A percentile compares a stretch with the other conserved stretches of the same genome.
phyloP scores from a whole-genome alignment of 2,888 invertebrate species.

The Gymnosoma rotundatum region DNA sequence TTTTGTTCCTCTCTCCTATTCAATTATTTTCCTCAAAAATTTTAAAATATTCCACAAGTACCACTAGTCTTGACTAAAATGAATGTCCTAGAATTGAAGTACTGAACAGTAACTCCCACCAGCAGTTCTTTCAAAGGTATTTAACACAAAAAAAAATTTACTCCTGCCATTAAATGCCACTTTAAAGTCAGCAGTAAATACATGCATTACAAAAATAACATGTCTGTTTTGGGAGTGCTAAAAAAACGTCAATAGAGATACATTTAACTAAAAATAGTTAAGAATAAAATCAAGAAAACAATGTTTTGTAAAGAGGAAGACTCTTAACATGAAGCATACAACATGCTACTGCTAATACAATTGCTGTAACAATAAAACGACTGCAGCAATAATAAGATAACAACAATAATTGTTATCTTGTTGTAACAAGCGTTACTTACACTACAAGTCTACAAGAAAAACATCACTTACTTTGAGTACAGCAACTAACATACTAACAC shows the following conservation, averaged over 20 bases:
- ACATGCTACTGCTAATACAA: constrained; percentile 1
- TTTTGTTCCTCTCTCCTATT: too few species aligned
- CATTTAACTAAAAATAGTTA: neutral
- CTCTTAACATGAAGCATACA: constrained; percentile 47
- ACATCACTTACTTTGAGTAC: constrained; percentile 51
- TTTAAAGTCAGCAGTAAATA: neutral
- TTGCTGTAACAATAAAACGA: constrained; percentile 20
- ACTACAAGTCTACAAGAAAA: constrained; percentile 40
- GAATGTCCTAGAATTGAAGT: too few species aligned
- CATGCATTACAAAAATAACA: neutral
- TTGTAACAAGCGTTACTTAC: constrained; percentile 67
- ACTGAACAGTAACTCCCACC: too few species aligned
- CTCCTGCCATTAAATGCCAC: neutral
- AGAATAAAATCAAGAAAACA: neutral
- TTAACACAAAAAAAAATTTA: neutral
- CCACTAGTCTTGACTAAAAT: too few species aligned
- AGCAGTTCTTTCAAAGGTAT: too few species aligned
- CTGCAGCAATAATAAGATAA: constrained; percentile 23
- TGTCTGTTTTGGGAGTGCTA: constrained; percentile 45
- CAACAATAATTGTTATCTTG: constrained; percentile 58
- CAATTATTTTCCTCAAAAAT: too few species aligned
- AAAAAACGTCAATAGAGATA: constrained; percentile 23
- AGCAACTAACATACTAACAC: constrained; percentile 13
- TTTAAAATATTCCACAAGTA: too few species aligned
- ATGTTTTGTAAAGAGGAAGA: constrained; percentile 32